Base-by-base conservation (phyloP, 2,888 invertebrate genomes). In the Hydroisotoma schaefferi region DNA sequence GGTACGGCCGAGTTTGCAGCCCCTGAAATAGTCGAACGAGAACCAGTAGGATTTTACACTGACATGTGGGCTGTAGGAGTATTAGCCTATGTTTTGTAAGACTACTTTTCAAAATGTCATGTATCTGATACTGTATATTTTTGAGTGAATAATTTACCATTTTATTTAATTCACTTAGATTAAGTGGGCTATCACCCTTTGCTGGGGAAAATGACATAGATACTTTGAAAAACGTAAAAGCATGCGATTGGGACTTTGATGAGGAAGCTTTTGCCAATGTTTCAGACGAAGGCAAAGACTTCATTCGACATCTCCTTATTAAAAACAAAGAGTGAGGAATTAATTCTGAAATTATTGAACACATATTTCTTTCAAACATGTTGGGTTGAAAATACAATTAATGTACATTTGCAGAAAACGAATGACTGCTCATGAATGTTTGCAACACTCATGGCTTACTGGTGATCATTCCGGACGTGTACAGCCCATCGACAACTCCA, bases 11-110 rank as follows among this genome's bases (percentile, higher is more conserved):
- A 99, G 80, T 99, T 99, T 79, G 99, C 99, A 1, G 97, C 99
- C 43, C 99, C 99, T 0, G 99, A 99, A 82, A 95, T 99, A 65
- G 98, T 97, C 0, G 95, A 98, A 75, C 84, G 97, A 18, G 97
- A 99, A 77, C 94, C 98, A 0, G 98, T 99, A 64, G 99, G 99
- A 57, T 99, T 99, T 82, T 99, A 98, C 80, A 99, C 99, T 0
- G 99, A 99, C 77, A 99, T 99, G 99, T 99, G 99, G 99, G 97
- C 98, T 33, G 89, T 95, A 29, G 99, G 99, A 75, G 99, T 99
- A 1, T 82, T 99, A n/a, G 87, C 92, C 18, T 99, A 99, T 76
- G 97, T 99, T 40, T 81, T 99, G 88, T 94, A 80, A 89, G 92
- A 18, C 20, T 12, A 27, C 27, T 23, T 23, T 18, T 23, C 6